Evolutionary conservation across 23 tunicate species (phyloP), one percentile per base, ranked within the genome.

Genomic region (Phallusia fumigata): DNA sequence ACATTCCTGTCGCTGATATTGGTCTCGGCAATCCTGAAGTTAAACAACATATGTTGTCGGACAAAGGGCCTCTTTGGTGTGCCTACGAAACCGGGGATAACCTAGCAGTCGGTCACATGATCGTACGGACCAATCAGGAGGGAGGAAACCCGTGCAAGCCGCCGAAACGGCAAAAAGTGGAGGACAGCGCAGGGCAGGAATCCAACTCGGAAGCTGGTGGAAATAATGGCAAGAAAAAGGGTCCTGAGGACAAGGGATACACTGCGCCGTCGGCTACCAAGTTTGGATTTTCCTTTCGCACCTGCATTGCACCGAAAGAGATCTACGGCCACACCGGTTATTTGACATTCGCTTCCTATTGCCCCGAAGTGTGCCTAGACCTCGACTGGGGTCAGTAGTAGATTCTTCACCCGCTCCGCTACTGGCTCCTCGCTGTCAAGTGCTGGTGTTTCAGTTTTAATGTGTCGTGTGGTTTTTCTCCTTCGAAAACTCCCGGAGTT

Each of bases 301-400:
- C 90, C 30, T 94, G 98, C 76, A 64, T 82, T 12, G 36, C 76
- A 35, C 90, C 98, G 24, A 94, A 89, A 83, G 98, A 94, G 79
- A 94, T 89, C 36, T 95, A 95, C 76, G 99, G 99, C 21, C 99
- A 95, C 65, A 95, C 99, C 36, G 99, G 99, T 32, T 95, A 86
- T 74, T 83, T 95, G 52, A 90, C 95, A 34, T 95, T 95, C 87
- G 99, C 99, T 2, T 53, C 90, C 0, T 89, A 93, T 49, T 58
- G 69, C 69, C 69, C 69, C 3, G 69, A 58, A 58, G 69, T 58
- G 26, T 58, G 69, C 13, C 16, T 58, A 5, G 69, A 58, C 69
- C 69, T 58, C 13, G 28, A 58, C 69, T 58, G 69, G 69, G 11
- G 69, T 24, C 69, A 58, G 26, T 58, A 58, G 13, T 24, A 24